Base-by-base conservation (phyloP, 1,140 invertebrate genomes). In the Apis cerana region DNA sequence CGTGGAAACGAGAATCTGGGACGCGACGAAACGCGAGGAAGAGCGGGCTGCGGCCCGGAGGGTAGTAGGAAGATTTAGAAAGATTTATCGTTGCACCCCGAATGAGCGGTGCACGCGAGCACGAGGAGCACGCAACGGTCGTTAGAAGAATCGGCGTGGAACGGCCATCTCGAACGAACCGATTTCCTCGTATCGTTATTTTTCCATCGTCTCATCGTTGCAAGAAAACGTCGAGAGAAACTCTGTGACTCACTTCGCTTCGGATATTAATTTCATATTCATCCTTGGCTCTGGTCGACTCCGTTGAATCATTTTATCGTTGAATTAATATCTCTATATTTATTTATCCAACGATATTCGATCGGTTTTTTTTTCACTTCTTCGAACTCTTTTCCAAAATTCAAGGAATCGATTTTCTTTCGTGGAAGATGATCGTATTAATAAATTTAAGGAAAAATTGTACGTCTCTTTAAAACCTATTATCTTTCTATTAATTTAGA, bases 1-100 rank as follows among this genome's bases (percentile, higher is more conserved):
- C 80, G 65, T 61, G 75, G 68, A 79, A 74, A 52, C 10, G 3
- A 23, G 76, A 71, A 79, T 85, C 59, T 74, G 56, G 52, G 54
- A 75, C 72, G 70, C 58, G 58, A 23, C 21, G 43, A 71, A 74
- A 85, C 0, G 33, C 58, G 23, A 84, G 74, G 62, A 62, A 67
- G 72, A 84, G 58, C 74, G 50, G 12, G 19, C 68, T 65, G 2
- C 33, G 50, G 70, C 54, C 75, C 33, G 65, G n/a, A 56, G 75
- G n/a, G 1, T 48, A 21, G 27, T 27, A 10, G 33, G 4, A 64
- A 80, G 69, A 80, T 72, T 72, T 80, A 80, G 74, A 69, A 61
- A 23, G 62, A 56, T 54, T 72, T 69, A 70, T 78, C 81, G 58
- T 65, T 83, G 75, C 76, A 80, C 33, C 33, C 2, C 33, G 33